Evolutionary conservation across 2,113 vertebrate species (phyloP).

Genomic region (Peromyscus polionotus): DNA sequence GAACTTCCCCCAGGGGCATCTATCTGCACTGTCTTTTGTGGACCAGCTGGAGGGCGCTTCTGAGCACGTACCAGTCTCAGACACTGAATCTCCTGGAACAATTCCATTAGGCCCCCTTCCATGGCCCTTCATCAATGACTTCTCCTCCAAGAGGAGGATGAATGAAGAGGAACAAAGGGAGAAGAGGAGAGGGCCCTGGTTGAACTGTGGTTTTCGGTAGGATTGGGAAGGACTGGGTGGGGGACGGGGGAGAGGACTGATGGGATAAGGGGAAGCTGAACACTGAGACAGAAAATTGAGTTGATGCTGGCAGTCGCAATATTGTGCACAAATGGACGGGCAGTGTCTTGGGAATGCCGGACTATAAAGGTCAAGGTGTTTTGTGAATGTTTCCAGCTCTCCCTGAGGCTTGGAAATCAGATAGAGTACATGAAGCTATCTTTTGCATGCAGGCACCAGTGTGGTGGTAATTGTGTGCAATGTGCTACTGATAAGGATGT

Average conservation of each 20-base stretch:
- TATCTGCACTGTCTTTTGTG: fast-evolving
- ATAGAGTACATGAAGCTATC: neutral
- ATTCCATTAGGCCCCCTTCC: neutral
- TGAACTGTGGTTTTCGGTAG: neutral
- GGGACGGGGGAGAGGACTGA: neutral
- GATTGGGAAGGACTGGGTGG: no score
- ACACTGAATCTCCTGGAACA: neutral
- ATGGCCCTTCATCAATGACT: fast-evolving
- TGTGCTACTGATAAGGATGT: conserved; percentile 67
- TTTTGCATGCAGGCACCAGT: conserved; percentile 10
- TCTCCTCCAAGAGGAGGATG: neutral
- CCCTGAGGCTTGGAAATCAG: neutral
- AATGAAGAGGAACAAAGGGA: neutral
- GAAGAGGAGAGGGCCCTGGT: neutral
- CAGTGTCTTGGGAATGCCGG: neutral
- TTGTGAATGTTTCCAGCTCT: neutral
- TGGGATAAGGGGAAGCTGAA: neutral
- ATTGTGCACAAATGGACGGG: neutral
- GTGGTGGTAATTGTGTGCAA: conserved; percentile 22
- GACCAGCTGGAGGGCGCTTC: neutral
- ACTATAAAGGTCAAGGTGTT: neutral
- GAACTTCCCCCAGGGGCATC: neutral
- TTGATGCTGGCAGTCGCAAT: neutral
- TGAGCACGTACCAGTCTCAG: neutral
- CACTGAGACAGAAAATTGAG: neutral